Evolutionary conservation across 2,113 vertebrate species (phyloP), one percentile per base, ranked within the genome.

Genomic region (Atractosteus spatula): DNA sequence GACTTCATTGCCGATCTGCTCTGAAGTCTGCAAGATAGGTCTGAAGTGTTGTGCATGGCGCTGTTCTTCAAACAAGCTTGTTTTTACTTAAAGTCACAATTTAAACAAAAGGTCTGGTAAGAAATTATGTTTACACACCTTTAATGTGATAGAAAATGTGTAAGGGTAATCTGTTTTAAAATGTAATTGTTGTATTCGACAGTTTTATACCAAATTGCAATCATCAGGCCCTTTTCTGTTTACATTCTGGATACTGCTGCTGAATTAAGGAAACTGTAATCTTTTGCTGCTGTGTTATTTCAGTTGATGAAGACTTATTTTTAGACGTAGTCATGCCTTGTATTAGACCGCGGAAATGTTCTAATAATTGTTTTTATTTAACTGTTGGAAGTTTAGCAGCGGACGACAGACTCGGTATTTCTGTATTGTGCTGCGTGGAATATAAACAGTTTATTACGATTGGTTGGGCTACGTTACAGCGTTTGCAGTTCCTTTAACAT

Each of bases 1-100:
- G 73, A 8, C 7, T 43, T 57, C 17, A 83, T 91, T 29, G 29
- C 29, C 84, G 80, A 83, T 54, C 76, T 3, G 13, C 43, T 85
- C 80, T 4, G 0, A 10, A 57, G 71, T 5, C n/a, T 73, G 78
- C 51, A 41, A 69, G 54, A 77, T 1, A 44, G 47, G 89, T 77
- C 90, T 91, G 14, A 0, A 41, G 6, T 66, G n/a, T 57, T 14
- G 55, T 73, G 73, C 66, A 71, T 81, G 79, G 76, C 68, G 61
- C 63, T 54, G 63, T 73, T 71, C 66, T 72, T 70, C n/a, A 65
- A 65, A 65, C 29, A 63, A 8, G 51, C 17, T 2, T 65, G 16
- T 47, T 78, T 81, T 70, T 65, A 81, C 81, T 81, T 73, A 69
- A 61, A 79, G 76, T 66, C 8, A 41, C 10, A 65, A 65, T 12